phyloP scores from a whole-genome alignment of 2,113 vertebrate genomes.

The Hippocampus abdominalis region DNA sequence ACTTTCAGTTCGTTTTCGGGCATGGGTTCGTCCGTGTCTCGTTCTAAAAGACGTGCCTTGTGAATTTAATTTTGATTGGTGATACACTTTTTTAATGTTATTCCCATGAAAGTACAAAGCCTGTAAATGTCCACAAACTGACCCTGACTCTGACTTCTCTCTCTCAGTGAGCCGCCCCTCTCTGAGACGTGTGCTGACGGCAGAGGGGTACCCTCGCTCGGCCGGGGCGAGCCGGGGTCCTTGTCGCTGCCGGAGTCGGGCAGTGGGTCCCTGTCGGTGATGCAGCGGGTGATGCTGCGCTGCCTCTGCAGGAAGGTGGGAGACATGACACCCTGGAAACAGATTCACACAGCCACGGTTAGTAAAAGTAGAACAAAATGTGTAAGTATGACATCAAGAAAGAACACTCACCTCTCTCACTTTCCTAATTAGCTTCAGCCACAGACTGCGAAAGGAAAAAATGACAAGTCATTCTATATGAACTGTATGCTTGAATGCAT shows the following conservation, averaged over 20 bases:
- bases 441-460: slow-evolving; percentile 63
- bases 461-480: slow-evolving; percentile 1
- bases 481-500: not conserved
- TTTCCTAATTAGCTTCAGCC: slow-evolving; percentile 76
- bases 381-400: not conserved
- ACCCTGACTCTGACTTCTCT: slow-evolving; percentile 51
- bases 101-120: not conserved
- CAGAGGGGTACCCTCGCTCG: slow-evolving; percentile 45
- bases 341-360: not conserved
- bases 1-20: not conserved
- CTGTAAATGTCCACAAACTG: not conserved
- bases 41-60: not conserved
- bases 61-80: not conserved
- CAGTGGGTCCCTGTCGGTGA: slow-evolving; percentile 67
- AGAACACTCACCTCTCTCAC: slow-evolving; percentile 75
- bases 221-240: slow-evolving; percentile 58
- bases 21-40: not conserved
- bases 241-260: slow-evolving; percentile 58
- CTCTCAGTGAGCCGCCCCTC: slow-evolving; percentile 57
- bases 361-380: not conserved
- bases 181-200: slow-evolving; percentile 37
- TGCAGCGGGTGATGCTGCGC: slow-evolving; percentile 62
- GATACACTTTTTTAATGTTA: not conserved
- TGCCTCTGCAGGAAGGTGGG: slow-evolving; percentile 61
- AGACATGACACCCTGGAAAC: slow-evolving; percentile 59